A percentile compares a stretch with the other conserved stretches of the same genome.
phyloP scores from a whole-genome alignment of 2,888 invertebrate species.

The Tineola bisselliella region DNA sequence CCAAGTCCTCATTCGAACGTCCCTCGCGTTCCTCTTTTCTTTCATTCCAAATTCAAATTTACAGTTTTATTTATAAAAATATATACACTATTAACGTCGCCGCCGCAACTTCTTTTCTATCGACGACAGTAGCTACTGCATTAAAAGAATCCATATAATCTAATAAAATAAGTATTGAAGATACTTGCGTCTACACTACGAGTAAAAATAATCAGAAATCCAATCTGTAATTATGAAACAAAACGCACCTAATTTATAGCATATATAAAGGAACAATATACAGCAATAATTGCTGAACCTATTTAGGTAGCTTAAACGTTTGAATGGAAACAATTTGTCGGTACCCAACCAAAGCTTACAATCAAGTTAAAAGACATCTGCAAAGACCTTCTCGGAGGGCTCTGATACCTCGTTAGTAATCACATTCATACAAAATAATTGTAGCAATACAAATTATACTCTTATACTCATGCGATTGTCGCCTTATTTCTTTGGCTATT shows the following conservation, averaged over 20 bases:
- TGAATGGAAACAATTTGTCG: constrained; percentile 62
- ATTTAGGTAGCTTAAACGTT: constrained; percentile 41
- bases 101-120: too few relatives aligned
- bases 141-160: too few relatives aligned
- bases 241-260: background rate
- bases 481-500: background rate
- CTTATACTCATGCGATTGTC: background rate
- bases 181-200: too few relatives aligned
- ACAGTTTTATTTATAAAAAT: too few relatives aligned
- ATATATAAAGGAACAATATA: constrained; percentile 48
- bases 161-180: too few relatives aligned
- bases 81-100: too few relatives aligned
- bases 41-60: too few relatives aligned
- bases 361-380: constrained; percentile 46
- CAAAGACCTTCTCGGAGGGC: constrained; percentile 45
- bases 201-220: background rate
- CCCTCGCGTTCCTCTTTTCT: too few relatives aligned
- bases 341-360: constrained; percentile 26
- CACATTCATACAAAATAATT: constrained; percentile 24
- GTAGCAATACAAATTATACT: constrained; percentile 4
- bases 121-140: too few relatives aligned
- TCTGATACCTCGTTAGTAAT: constrained; percentile 62
- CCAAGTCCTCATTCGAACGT: too few relatives aligned
- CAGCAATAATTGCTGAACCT: constrained; percentile 45
- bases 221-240: constrained; percentile 8